Evolutionary conservation across 2,888 invertebrate species (phyloP), one percentile per base, ranked within the genome.

Genomic region (Protonemura montana): DNA sequence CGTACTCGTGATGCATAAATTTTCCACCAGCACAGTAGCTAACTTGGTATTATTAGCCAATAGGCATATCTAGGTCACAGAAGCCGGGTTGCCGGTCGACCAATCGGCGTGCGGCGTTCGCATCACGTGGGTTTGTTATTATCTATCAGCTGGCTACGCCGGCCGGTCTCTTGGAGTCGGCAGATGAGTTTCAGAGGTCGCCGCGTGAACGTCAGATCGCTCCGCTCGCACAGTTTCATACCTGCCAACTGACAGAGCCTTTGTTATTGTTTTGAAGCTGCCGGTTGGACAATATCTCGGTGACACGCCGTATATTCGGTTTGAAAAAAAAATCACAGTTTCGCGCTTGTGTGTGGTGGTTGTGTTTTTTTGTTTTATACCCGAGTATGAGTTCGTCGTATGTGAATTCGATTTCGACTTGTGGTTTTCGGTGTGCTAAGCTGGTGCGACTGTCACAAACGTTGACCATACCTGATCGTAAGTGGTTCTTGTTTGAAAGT

Each of bases 71-170:
- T 94, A 93, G 94, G 93, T 94, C 93, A 93, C 89, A 88, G 88
- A 87, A 88, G 85, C 26, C 80, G 28, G 85, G 59, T 89, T 88
- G 88, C 93, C 93, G 41, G 89, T 88, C 87, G 84, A 84, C 94
- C 93, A 93, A 93, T 93, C 88, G 89, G 88, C 87, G 89, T 87
- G 88, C 90, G 89, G 89, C 89, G 89, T 89, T 88, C 25, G n/a
- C 89, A 90, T 94, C 94, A 94, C 94, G 92, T 94, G 94, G 93
- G 91, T 93, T 94, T 94, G 94, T 94, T 94, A 94, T 94, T 94
- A 93, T 94, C 94, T 91, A 93, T 93, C 94, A 94, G 94, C 94
- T 94, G 94, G 93, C 88, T 81, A 86, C 86, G 86, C 86, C 87
- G 91, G 90, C 91, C 90, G 91, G 91, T 35, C 82, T 82, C 82